Evolutionary conservation across 2,113 vertebrate genomes (phyloP), one percentile per base, ranked within the genome.

Genomic region (Pygoscelis antarcticus): DNA sequence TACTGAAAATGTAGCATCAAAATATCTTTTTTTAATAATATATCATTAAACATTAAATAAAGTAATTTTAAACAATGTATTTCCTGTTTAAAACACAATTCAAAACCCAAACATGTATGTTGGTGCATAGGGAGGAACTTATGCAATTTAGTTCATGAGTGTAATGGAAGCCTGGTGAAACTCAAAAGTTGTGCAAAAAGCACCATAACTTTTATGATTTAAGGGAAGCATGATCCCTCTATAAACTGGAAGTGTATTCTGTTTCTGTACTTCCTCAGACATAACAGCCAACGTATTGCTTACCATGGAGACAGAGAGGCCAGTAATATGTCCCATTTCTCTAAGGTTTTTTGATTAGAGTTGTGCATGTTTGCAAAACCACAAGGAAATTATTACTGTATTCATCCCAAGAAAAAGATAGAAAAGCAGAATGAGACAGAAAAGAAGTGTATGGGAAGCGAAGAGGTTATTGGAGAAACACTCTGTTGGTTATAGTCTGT

Each of bases 101-200:
- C 30, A 78, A 52, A 72, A 25, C 18, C 15, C 34, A 58, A n/a
- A 36, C 20, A 15, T 9, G 1, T 47, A 18, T 26, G 3, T 66
- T 60, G 38, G 13, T 55, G 23, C 5, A 12, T 7, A 44, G 9
- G 3, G 25, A 84, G 22, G 14, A 26, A 72, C 6, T 42, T 57
- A 7, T 0, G 1, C 10, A 38, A 6, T 34, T 65, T 40, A 58
- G 12, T 47, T 55, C 19, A 30, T n/a, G 0, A 83, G 36, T 27
- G 2, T 40, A 38, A 46, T 12, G 16, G 34, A 80, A 68, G 12
- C 13, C 16, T 51, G 13, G 16, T 22, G 21, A 72, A 80, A 66
- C 10, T 51, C 32, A 51, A 20, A 64, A 84, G 29, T 16, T 87
- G 23, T 66, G 7, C 16, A 72, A 38, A 72, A 58, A 58, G 6